Evolutionary conservation across 2,888 invertebrate genomes (phyloP).

Genomic region (Limenitis camilla): DNA sequence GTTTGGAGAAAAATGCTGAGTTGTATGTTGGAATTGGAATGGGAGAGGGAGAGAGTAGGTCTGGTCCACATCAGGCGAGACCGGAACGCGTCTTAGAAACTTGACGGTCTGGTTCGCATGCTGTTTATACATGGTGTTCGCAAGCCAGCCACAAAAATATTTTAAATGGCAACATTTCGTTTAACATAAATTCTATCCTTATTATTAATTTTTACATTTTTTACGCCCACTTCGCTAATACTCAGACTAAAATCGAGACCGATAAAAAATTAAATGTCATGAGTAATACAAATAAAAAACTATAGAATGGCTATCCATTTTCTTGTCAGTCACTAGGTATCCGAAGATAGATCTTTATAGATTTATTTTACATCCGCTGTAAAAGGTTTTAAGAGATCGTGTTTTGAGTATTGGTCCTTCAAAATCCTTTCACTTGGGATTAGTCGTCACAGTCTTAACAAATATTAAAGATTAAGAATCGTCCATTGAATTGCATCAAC

Average conservation of each 20-base stretch:
- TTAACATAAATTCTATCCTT: neutral
- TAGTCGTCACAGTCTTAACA: too few relatives aligned
- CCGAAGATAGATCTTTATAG: constrained; percentile 8
- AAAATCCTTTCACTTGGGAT: too few relatives aligned
- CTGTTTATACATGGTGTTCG: too few relatives aligned
- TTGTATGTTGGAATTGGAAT: too few relatives aligned
- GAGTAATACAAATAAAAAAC: constrained; percentile 6
- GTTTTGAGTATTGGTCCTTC: constrained; percentile 8
- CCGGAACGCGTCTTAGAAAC: too few relatives aligned
- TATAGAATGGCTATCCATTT: constrained; percentile 6
- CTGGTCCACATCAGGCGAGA: too few relatives aligned
- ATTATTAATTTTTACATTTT: neutral
- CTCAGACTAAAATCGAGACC: neutral
- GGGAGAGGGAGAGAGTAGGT: too few relatives aligned
- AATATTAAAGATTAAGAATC: too few relatives aligned
- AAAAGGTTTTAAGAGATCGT: neutral
- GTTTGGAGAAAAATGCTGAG: too few relatives aligned
- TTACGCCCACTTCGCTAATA: constrained; percentile 1
- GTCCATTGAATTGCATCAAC: too few relatives aligned
- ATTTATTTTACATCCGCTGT: neutral
- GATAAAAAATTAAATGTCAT: constrained; percentile 8
- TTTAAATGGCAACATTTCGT: neutral
- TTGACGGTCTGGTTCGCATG: too few relatives aligned
- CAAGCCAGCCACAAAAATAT: too few relatives aligned
- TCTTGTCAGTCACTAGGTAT: constrained; percentile 1